A percentile compares a stretch with the other conserved stretches of the same genome.
phyloP scores from a whole-genome alignment of 1,140 invertebrate genomes.

The Rhopalosiphum padi region DNA sequence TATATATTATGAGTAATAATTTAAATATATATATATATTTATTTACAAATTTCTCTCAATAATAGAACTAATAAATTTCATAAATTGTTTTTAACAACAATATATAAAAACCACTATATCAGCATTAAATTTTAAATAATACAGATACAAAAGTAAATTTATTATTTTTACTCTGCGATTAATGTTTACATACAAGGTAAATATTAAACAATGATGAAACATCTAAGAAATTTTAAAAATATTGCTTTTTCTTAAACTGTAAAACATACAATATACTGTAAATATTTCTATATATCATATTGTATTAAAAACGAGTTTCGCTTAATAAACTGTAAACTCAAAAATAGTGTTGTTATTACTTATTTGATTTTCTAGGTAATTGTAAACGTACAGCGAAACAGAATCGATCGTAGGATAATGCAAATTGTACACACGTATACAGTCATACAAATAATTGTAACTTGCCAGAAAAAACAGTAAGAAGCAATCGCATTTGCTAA shows the following conservation, averaged over 20 bases:
- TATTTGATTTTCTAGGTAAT: background rate
- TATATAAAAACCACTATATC: background rate
- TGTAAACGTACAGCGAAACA: background rate
- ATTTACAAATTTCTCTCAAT: background rate
- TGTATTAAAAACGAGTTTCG: background rate
- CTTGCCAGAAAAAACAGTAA: background rate
- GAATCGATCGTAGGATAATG: background rate
- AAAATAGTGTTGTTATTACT: background rate
- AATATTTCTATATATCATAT: background rate
- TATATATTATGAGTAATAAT: background rate
- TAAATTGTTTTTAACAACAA: slow-evolving; percentile 12
- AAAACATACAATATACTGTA: background rate
- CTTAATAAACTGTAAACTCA: background rate
- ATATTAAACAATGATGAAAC: background rate
- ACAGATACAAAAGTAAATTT: slow-evolving; percentile 3
- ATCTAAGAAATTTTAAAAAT: background rate
- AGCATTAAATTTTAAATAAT: background rate
- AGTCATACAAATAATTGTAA: background rate
- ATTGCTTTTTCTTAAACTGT: background rate
- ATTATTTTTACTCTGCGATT: background rate
- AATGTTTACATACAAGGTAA: background rate
- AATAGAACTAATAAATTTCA: slow-evolving; percentile 3
- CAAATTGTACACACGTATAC: background rate
- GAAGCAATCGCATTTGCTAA: slow-evolving; percentile 25
- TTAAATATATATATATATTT: background rate